Conservation (phyloP, 2,797 vertebrate species). For the Acanthurus tractus region DNA sequence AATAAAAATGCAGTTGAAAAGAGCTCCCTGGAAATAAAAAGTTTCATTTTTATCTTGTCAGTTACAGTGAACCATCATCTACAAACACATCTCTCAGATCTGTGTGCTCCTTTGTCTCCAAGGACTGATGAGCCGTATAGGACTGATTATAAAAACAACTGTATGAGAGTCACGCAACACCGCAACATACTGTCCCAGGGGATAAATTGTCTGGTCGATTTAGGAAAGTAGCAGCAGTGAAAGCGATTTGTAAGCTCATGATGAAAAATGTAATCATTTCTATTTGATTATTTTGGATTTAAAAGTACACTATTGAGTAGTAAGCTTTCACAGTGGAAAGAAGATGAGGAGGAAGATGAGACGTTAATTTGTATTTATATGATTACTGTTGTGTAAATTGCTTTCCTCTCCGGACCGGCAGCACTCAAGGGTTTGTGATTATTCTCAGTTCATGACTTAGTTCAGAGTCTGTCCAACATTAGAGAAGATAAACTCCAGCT, state of each 20-base stretch:
- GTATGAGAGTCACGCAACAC: conserved; percentile 69
- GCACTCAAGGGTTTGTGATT: conserved; percentile 43
- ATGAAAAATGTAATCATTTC: conserved; percentile 29
- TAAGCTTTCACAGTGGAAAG: conserved; percentile 29
- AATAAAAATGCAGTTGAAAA: conserved; percentile 46
- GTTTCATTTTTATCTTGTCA: conserved; percentile 47
- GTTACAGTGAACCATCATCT: conserved; percentile 67
- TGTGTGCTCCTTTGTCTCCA: conserved; percentile 49
- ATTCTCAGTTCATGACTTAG: conserved; percentile 38
- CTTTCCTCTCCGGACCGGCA: conserved; percentile 35
- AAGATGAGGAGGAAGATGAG: conserved; percentile 20
- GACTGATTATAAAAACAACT: conserved; percentile 74
- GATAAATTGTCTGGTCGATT: conserved; percentile 46
- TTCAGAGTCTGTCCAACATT: conserved; percentile 46
- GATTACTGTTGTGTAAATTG: conserved; percentile 40
- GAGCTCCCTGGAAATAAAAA: conserved; percentile 46
- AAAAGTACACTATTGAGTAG: conserved; percentile 18
- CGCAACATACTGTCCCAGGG: conserved; percentile 44
- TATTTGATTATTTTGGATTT: conserved; percentile 44
- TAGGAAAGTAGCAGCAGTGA: conserved; percentile 41
- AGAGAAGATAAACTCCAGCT: conserved; percentile 53
- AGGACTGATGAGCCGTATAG: conserved; percentile 66
- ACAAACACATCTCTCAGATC: conserved; percentile 32
- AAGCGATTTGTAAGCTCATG: conserved; percentile 36
- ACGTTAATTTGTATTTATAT: conserved; percentile 57